A percentile compares a stretch with the other conserved stretches of the same genome.
Conservation (phyloP, 2,113 vertebrate species). For the Leptobrachium leishanense region DNA sequence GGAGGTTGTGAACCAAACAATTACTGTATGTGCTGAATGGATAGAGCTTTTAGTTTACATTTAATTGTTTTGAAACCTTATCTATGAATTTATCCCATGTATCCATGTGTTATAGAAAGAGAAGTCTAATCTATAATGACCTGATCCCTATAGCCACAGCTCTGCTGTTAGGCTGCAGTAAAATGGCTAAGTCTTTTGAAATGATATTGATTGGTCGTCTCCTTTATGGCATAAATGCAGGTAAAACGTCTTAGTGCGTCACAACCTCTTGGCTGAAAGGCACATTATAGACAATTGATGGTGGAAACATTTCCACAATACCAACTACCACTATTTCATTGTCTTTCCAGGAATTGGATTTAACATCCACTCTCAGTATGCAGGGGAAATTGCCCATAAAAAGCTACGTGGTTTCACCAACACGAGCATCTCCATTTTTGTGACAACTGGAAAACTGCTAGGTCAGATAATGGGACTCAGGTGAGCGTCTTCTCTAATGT, state of each 20-base stretch:
- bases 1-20: not conserved
- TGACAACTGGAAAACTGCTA: conserved; percentile 67
- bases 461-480: conserved; percentile 73
- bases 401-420: conserved; percentile 70
- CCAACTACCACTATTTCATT: not conserved
- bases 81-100: too few relatives aligned
- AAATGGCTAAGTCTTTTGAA: conserved; percentile 58
- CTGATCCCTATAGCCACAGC: conserved; percentile 51
- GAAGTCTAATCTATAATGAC: conserved; percentile 33
- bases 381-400: conserved; percentile 73
- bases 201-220: conserved; percentile 62
- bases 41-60: too few relatives aligned
- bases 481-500: conserved; percentile 49
- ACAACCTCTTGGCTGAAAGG: not conserved
- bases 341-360: conserved; percentile 63
- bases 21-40: too few relatives aligned
- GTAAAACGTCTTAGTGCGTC: conserved; percentile 42
- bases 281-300: not conserved
- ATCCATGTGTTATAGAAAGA: conserved; percentile 56
- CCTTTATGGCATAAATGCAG: conserved; percentile 59
- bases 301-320: not conserved
- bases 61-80: too few relatives aligned
- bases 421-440: conserved; percentile 63
- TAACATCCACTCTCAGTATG: conserved; percentile 69
- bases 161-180: conserved; percentile 51